Base-by-base conservation (phyloP, 2,888 invertebrate species). In the Metalampra italica region DNA sequence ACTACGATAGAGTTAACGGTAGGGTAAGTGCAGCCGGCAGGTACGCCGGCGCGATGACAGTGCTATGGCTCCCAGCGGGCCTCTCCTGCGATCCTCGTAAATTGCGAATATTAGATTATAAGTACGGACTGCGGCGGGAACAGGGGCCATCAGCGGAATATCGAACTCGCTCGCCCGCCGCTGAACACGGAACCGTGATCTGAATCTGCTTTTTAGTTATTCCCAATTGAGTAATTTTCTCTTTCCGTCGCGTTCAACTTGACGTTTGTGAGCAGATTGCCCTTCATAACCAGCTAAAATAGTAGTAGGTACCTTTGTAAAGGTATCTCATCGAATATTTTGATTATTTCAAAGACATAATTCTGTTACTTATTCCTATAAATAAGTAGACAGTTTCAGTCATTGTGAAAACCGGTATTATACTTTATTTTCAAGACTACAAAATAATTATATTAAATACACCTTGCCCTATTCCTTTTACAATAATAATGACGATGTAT, bases 61-160 rank as follows among this genome's bases (percentile, higher is more conserved):
- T 73, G 68, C 75, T 78, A 86, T 71, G 72, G 75, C 73, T 83
- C 86, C 87, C 87, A 55, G 64, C 65, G 83, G 87, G 68, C 74
- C 77, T 69, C 74, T 78, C 70, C 74, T 71, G 79, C 79, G 85
- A 85, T 83, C 84, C 86, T 81, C 85, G 84, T 87, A 86, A 87
- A 88, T 88, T 88, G 85, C 83, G 83, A 86, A 87, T 88, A 88
- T 88, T 88, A 88, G 86, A 88, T 88, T 86, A 88, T 87, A 87
- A 88, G 86, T 85, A 81, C 82, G 81, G 79, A 76, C 75, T 81
- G 86, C 79, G 83, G 86, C 79, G 83, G 82, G 67, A 75, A 58
- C 71, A 60, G 83, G 84, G 77, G 75, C 84, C 80, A 84, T 86
- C 84, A 82, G 68, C 71, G 71, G 77, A 82, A 80, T 78, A 79